These are phyloP conservation scores for Drosophila maculinotata DNA, from an alignment of 2,888 invertebrate genomes.

Conservation along the genomic window DNA sequence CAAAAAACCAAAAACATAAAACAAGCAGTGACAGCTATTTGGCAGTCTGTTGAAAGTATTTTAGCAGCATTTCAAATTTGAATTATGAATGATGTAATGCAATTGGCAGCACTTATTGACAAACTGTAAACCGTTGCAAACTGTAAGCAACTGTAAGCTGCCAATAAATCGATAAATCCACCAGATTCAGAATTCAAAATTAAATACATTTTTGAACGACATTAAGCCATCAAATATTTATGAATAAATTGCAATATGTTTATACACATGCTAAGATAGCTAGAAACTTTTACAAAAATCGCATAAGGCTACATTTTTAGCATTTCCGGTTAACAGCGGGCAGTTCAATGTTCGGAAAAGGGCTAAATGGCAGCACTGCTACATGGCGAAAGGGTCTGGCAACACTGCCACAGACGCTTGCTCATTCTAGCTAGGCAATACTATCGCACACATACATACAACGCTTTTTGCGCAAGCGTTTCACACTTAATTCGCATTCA, in stretches of 20 bases:
- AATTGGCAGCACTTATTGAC: conserved; percentile 17
- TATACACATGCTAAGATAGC: no score
- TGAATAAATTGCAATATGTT: no score
- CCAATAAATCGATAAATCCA: no score
- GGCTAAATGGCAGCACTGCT: not conserved
- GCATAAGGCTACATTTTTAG: no score
- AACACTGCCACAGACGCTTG: conserved; percentile 4
- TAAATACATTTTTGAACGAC: no score
- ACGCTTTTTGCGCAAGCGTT: conserved; percentile 41
- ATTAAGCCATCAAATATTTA: no score
- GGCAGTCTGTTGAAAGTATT: conserved; percentile 1
- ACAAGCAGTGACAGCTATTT: conserved; percentile 4
- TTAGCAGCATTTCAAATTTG: not conserved
- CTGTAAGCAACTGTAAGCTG: no score
- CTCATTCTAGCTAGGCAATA: conserved; percentile 14
- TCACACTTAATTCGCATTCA: not conserved
- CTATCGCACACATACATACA: not conserved
- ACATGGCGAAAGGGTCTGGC: conserved; percentile 12
- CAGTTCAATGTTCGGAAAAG: not conserved
- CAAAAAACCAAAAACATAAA: conserved; percentile 3
- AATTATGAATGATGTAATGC: not conserved
- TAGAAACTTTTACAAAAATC: no score
- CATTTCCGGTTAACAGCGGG: not conserved
- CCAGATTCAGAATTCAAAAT: no score
- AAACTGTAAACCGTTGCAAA: not conserved